Conservation (phyloP, 2,797 vertebrate species). For the Rallus crepitans region DNA sequence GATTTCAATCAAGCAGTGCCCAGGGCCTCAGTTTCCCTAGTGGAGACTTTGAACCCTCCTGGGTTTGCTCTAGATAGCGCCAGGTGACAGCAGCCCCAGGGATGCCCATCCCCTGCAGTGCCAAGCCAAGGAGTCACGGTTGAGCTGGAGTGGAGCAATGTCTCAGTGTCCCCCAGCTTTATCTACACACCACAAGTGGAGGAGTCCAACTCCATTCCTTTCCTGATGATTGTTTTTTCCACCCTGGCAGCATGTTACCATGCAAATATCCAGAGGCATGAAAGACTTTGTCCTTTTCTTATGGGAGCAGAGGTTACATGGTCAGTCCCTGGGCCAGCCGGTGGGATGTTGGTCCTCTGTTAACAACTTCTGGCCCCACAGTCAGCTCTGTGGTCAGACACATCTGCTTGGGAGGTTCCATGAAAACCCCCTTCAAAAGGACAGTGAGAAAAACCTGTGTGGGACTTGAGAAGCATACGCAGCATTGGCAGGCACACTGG, state of each 20-base stretch:
- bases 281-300: not conserved
- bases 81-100: not conserved
- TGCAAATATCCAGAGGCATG: not conserved
- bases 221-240: not conserved
- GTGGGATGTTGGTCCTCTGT: not conserved
- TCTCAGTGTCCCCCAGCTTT: not conserved
- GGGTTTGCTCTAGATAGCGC: not conserved
- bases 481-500: not conserved
- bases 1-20: not conserved
- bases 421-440: not conserved
- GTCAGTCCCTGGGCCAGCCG: not conserved
- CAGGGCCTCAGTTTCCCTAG: not conserved
- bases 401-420: not conserved
- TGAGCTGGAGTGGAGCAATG: not conserved
- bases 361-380: not conserved
- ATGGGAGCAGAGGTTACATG: not conserved
- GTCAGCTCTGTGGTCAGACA: not conserved
- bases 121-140: not conserved
- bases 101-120: fast-evolving
- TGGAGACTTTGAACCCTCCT: not conserved
- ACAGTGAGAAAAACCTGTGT: not conserved
- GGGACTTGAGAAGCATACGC: not conserved
- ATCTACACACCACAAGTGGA: not conserved
- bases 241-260: not conserved
- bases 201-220: not conserved